Percentiles rank a stretch among this genome's conserved stretches.
Evolutionary conservation across 2,797 vertebrate species (phyloP).

Genomic region (Austrolebias charrua): DNA sequence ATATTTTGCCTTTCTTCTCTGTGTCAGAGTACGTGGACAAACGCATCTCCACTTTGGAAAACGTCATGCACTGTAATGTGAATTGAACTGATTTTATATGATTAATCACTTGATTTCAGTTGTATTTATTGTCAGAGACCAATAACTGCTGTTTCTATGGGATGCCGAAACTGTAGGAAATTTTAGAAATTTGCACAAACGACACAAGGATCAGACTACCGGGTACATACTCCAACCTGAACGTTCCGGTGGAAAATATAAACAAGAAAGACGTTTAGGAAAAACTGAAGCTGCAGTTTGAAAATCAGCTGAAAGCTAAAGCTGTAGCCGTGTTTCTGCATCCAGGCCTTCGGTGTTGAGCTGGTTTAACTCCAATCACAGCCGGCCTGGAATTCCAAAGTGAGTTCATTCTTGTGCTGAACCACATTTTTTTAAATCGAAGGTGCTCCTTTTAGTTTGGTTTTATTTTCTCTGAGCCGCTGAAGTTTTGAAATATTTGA

Average conservation of each 20-base stretch:
- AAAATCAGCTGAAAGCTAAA: neutral
- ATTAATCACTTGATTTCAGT: neutral
- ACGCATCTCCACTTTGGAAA: constrained; percentile 2
- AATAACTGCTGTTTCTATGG: neutral
- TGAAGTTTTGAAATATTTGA: constrained; percentile 4
- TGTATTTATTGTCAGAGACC: constrained; percentile 1
- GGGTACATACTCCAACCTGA: constrained; percentile 2
- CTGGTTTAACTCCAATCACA: constrained; percentile 13
- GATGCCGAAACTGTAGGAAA: neutral
- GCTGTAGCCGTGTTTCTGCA: neutral
- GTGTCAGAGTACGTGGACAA: neutral
- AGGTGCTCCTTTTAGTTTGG: constrained; percentile 9
- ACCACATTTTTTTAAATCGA: constrained; percentile 7
- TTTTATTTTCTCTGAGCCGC: constrained; percentile 4
- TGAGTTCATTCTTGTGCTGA: constrained; percentile 16
- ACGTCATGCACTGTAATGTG: constrained; percentile 17
- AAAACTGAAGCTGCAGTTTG: constrained; percentile 12
- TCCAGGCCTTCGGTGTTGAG: neutral
- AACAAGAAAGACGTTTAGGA: neutral
- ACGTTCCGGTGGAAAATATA: neutral
- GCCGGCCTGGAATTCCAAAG: constrained; percentile 22
- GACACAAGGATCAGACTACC: neutral
- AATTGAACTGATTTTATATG: neutral
- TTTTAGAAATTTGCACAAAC: constrained; percentile 9
- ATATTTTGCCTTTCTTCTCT: constrained; percentile 25